phyloP scores from a whole-genome alignment of 2,888 invertebrate species.

The Baronia brevicornis region DNA sequence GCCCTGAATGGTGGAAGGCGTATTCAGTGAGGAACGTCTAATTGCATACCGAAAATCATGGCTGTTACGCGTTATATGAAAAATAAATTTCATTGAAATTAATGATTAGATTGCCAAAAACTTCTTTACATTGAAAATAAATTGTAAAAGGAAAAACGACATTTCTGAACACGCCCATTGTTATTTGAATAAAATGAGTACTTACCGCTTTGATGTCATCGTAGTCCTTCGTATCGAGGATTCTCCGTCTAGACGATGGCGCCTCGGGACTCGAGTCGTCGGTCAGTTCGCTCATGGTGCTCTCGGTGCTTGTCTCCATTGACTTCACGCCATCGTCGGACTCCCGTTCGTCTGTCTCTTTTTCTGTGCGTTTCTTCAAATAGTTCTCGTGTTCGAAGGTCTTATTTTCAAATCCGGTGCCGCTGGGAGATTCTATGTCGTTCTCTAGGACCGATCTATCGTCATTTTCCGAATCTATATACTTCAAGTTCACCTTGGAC shows the following conservation, averaged over 20 bases:
- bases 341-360: constrained; percentile 43
- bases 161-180: constrained; percentile 2
- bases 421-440: constrained; percentile 64
- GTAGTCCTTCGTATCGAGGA: constrained; percentile 47
- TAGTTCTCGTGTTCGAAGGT: constrained; percentile 68
- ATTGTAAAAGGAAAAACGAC: too few relatives aligned
- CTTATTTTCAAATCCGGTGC: constrained; percentile 67
- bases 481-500: constrained; percentile 45
- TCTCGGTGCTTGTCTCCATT: constrained; percentile 67
- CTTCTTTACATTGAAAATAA: constrained; percentile 1
- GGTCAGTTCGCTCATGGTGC: constrained; percentile 56
- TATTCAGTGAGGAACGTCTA: too few relatives aligned
- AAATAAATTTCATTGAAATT: too few relatives aligned
- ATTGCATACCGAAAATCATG: too few relatives aligned
- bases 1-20: constrained; percentile 1
- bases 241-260: constrained; percentile 49
- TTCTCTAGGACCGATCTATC: constrained; percentile 50
- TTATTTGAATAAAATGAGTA: too few relatives aligned
- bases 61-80: too few relatives aligned
- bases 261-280: constrained; percentile 62
- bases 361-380: constrained; percentile 60
- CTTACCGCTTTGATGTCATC: constrained; percentile 63
- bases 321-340: constrained; percentile 49
- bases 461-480: constrained; percentile 56
- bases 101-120: neutral